These are phyloP conservation scores for Gracilinanus agilis DNA, from an alignment of 2,113 vertebrate species.

Conservation along the genomic window DNA sequence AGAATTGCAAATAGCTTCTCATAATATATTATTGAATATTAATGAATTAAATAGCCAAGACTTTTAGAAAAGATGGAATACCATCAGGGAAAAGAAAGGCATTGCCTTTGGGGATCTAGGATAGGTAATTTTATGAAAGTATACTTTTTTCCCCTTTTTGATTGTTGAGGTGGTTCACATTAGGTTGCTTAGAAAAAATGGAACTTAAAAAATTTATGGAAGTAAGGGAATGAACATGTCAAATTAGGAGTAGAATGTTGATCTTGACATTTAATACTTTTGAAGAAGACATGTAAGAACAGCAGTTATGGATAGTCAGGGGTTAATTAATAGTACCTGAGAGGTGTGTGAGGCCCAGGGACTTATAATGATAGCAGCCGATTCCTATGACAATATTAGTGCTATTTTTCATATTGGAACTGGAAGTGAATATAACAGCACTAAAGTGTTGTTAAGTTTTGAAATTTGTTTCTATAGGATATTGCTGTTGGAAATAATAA, in stretches of 20 bases:
- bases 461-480: conserved; percentile 35
- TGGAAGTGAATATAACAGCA: conserved; percentile 44
- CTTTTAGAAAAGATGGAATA: conserved; percentile 36
- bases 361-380: background rate
- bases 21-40: conserved; percentile 29
- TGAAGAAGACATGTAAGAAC: background rate
- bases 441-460: background rate
- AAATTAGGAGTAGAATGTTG: conserved; percentile 6
- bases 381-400: background rate
- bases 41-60: conserved; percentile 36
- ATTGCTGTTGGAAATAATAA: conserved; percentile 31
- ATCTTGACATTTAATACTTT: background rate
- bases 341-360: conserved; percentile 40
- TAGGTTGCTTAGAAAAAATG: conserved; percentile 36
- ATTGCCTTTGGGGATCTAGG: background rate
- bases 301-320: conserved; percentile 1
- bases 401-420: conserved; percentile 12
- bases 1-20: conserved; percentile 30
- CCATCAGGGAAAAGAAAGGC: background rate
- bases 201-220: background rate
- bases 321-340: conserved; percentile 22
- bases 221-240: conserved; percentile 18
- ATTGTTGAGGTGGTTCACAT: conserved; percentile 6
- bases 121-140: background rate
- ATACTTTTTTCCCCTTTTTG: background rate